Base-by-base conservation (phyloP, 53 echinoderm and acorn worm species). In the Temnopleurus reevesii region DNA sequence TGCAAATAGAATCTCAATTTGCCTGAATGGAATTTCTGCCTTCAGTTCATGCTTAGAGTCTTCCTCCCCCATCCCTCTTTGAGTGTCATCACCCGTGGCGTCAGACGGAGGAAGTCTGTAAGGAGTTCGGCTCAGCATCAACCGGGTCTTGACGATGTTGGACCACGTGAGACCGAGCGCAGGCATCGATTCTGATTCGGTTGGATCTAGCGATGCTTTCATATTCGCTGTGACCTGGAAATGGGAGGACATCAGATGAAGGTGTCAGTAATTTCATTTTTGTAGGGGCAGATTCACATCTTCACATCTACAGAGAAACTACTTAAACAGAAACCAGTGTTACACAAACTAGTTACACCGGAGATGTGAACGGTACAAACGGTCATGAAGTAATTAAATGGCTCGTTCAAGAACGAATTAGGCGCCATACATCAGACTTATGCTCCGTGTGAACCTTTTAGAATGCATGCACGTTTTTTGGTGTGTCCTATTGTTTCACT, bases 131-230 rank as follows among this genome's bases (percentile, higher is more conserved):
- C 92, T 92, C 0, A 99, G 89, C 94, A 99, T 94, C 34, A 99
- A 85, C 26, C 99, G 91, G 15, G 91, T 90, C 76, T 95, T 94
- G 63, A 99, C 91, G 17, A 94, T 83, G 84, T 94, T 99, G 45
- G 99, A 96, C 99, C 99, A 99, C 28, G 99, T 89, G 47, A 99
- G 90, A 7, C 99, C 99, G 0, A 99, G 89, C 34, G 99, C 96
- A 24, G 99, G 99, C 59, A 96, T 92, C 77, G 93, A 45, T 19
- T 92, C 90, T 1, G 91, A 85, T 31, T 91, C 86, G 41, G 51
- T 88, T 8, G 86, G 81, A 76, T 91, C 63, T 28, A 85, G 43
- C 15, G 86, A 60, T 12, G 86, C 38, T 43, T 83, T 92, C 94
- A 99, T 99, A 77, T 96, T 99, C 55, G 99, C 99, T 31, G 96